A percentile compares a stretch with the other conserved stretches of the same genome.
Conservation (phyloP, 2,888 invertebrate species). For the Netelia melanura region DNA sequence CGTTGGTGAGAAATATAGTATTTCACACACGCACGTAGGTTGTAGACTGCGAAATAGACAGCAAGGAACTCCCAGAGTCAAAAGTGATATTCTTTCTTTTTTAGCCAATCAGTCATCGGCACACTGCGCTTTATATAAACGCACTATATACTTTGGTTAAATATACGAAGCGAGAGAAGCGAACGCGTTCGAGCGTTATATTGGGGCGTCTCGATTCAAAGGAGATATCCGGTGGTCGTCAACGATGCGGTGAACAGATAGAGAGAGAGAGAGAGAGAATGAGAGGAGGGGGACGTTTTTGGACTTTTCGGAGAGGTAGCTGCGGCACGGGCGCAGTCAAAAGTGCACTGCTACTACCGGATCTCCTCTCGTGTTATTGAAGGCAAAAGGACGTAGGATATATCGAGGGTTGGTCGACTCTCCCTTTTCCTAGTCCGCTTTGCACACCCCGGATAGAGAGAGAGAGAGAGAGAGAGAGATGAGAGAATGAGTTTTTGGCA, state of each 20-base stretch:
- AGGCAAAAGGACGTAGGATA: slow-evolving; percentile 35
- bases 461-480: slow-evolving; percentile 7
- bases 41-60: slow-evolving; percentile 47
- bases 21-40: background rate
- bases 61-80: slow-evolving; percentile 31
- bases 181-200: slow-evolving; percentile 79
- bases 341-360: slow-evolving; percentile 41
- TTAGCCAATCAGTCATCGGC: slow-evolving; percentile 62
- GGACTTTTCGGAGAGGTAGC: slow-evolving; percentile 29
- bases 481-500: slow-evolving; percentile 39
- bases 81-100: slow-evolving; percentile 48
- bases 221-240: slow-evolving; percentile 43
- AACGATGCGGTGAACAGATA: slow-evolving; percentile 39
- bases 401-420: slow-evolving; percentile 22
- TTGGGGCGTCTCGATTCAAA: slow-evolving; percentile 75
- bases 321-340: slow-evolving; percentile 69
- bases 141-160: slow-evolving; percentile 14
- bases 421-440: slow-evolving; percentile 13
- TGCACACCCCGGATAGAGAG: slow-evolving; percentile 8
- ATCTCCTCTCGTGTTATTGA: slow-evolving; percentile 45
- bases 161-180: slow-evolving; percentile 63
- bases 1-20: slow-evolving; percentile 47
- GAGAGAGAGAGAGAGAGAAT: slow-evolving; percentile 16
- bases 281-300: slow-evolving; percentile 31
- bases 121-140: slow-evolving; percentile 14